Base-by-base conservation (phyloP, 2,888 invertebrate genomes). In the Spisula subtruncata region DNA sequence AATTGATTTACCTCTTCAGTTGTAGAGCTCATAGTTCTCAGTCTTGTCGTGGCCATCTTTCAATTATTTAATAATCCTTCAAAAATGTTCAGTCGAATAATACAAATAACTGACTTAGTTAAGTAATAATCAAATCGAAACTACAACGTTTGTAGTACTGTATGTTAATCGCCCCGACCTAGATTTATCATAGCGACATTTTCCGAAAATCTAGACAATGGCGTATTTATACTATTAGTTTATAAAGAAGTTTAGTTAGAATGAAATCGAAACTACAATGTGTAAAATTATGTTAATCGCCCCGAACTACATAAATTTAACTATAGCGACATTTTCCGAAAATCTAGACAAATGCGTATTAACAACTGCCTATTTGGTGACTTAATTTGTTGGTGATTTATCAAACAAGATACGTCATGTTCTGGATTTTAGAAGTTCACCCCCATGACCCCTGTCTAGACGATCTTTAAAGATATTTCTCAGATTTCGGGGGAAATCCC, bases 21-120 rank as follows among this genome's bases (percentile, higher is more conserved):
- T 0, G 60, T 25, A 0, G 60, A 66, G 60, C 25, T 66, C 25
- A 25, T n/a, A 25, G 8, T 66, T 66, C 60, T n/a, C 12, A 25
- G 60, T 66, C 60, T n/a, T n/a, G n/a, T n/a, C n/a, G n/a, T n/a
- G 5, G 60, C 60, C 60, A 66, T 66, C 25, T 66, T 66, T 51
- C 16, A 41, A 2, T 51, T 51, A 12, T 51, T n/a, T n/a, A n/a
- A n/a, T 51, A 51, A 1, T 51, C 51, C 51, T 51, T 12, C 1
- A 14, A 10, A 41, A 2, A 51, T 16, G 51, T 51, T n/a, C n/a
- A 51, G 51, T 51, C 16, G 51, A 51, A 8, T 51, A 51, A 51
- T 51, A 51, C 16, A 51, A 16, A 51, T 51, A 51, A 51, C 51
- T 41, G 41, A 2, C 41, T 41, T 41, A 41, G 16, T 16, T 51